A percentile compares a stretch with the other conserved stretches of the same genome.
Evolutionary conservation across 1,140 invertebrate species (phyloP).

Genomic region (Drosophila sechellia): DNA sequence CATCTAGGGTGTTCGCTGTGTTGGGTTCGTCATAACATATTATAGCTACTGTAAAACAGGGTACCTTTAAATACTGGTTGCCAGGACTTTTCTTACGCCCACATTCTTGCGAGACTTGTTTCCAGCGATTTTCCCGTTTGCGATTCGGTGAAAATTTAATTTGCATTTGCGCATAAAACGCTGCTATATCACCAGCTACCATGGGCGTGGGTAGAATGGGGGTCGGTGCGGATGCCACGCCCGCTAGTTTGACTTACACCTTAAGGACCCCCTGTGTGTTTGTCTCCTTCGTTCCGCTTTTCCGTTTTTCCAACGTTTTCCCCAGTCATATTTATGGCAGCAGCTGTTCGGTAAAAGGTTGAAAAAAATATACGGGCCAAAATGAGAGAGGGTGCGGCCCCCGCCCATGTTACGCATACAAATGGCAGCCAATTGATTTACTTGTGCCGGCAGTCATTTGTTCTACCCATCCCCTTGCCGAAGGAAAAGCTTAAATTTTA

Average conservation of each 20-base stretch:
- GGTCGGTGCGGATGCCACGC: conserved; percentile 24
- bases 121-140: conserved; percentile 41
- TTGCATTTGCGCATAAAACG: conserved; percentile 80
- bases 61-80: not conserved
- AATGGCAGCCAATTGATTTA: conserved; percentile 80
- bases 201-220: conserved; percentile 3
- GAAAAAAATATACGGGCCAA: conserved; percentile 10
- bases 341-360: conserved; percentile 60
- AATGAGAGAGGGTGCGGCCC: not conserved
- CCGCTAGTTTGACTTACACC: conserved; percentile 56
- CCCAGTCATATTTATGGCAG: conserved; percentile 68
- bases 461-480: not conserved
- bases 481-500: conserved; percentile 30
- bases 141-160: conserved; percentile 74
- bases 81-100: not conserved
- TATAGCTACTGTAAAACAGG: too few species aligned
- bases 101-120: conserved; percentile 64
- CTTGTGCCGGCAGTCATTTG: conserved; percentile 56
- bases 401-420: conserved; percentile 67
- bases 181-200: conserved; percentile 38
- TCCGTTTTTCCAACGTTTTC: not conserved
- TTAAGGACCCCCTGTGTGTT: conserved; percentile 36
- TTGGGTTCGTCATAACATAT: too few species aligned
- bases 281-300: conserved; percentile 8
- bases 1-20: too few species aligned